A percentile compares a stretch with the other conserved stretches of the same genome.
Conservation (phyloP, 2,113 vertebrate genomes). For the Dendrocopos noguchii region DNA sequence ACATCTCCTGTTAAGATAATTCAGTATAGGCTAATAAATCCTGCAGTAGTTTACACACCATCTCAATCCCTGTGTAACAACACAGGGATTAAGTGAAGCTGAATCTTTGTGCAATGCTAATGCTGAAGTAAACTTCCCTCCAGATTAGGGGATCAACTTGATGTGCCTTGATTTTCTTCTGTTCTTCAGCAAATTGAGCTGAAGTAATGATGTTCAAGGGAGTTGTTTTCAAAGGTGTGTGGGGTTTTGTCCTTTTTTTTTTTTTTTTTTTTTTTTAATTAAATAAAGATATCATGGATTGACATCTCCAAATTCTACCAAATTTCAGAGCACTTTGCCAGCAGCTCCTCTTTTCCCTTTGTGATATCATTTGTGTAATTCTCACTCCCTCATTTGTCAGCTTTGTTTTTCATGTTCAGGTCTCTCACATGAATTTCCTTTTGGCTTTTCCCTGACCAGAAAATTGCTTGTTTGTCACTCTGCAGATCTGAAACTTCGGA, state of each 20-base stretch:
- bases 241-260: no score
- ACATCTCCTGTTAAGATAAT: neutral
- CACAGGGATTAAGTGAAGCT: neutral
- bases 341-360: neutral
- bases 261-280: neutral
- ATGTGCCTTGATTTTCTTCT: neutral
- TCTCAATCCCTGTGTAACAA: neutral
- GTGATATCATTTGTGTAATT: neutral
- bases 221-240: neutral
- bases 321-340: neutral
- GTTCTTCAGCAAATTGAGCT: neutral
- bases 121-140: neutral
- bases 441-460: constrained; percentile 22
- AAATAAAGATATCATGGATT: neutral
- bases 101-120: neutral
- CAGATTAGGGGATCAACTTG: neutral
- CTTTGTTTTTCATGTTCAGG: neutral
- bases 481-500: constrained; percentile 87
- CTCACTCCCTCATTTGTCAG: neutral
- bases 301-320: neutral
- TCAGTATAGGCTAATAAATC: neutral
- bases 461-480: neutral
- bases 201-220: neutral
- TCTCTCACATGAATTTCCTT: neutral
- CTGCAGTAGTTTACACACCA: neutral